Evolutionary conservation across 1,140 invertebrate species (phyloP), one percentile per base, ranked within the genome.

Genomic region (Calycopis cecrops): DNA sequence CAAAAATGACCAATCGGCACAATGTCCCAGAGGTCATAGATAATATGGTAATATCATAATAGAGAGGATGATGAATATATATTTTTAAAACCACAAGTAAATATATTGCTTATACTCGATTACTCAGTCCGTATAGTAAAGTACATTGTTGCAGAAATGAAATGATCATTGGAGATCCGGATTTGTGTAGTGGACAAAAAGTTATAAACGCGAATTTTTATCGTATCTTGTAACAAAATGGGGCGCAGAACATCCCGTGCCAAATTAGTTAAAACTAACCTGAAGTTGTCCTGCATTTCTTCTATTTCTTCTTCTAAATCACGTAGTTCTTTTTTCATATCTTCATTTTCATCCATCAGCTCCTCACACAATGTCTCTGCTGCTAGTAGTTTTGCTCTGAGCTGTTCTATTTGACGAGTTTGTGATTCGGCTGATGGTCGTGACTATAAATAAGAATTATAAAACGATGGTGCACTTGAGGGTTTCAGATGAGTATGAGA

Each of bases 261-360:
- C 10, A 48, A 34, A 37, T 14, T 9, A 28, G 2, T 28, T 28
- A 28, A 28, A 2, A 48, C 28, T 49, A 73, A 92, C 91, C 94
- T 92, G 85, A 98, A 99, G 78, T 96, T 97, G 80, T 99, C 97
- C 79, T 99, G 97, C 92, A 99, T 95, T 88, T 99, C 97, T 74
- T 99, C 97, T 85, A 99, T 97, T 89, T 99, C 98, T 55, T 97
- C 95, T 73, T 98, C 96, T 70, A 99, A 88, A 69, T 98, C 96
- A 49, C 94, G 87, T 14, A 99, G 92, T 80, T 99, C 97, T 65
- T 95, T 94, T 73, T 98, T 97, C 87, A 99, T 94, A 48, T 96
- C 94, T 74, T 98, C 95, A 87, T 99, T 99, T 84, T 99, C 98
- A 71, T 98, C 96, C 93, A 97, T 96, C 1, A 99, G 88, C 63